Conservation (phyloP, 2,113 vertebrate genomes). For the Rhinolophus ferrumequinum region DNA sequence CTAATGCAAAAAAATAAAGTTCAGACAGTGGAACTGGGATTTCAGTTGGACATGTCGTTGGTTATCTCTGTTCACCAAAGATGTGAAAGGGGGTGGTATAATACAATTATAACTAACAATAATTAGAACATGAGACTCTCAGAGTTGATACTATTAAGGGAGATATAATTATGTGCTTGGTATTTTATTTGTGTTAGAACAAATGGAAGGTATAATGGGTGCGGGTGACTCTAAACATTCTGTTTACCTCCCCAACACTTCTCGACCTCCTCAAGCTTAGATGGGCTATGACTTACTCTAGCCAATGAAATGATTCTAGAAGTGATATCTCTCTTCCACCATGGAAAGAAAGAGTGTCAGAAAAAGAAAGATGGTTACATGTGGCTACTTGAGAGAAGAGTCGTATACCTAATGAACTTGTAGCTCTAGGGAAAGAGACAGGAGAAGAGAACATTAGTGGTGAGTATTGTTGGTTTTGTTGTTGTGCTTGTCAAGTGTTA, state of each 20-base stretch:
- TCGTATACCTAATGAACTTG: neutral
- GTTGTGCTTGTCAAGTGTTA: neutral
- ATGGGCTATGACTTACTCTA: neutral
- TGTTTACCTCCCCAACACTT: neutral
- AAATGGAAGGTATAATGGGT: neutral
- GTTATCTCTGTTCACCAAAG: neutral
- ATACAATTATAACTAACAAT: neutral
- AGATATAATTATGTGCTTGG: neutral
- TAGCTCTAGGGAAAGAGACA: neutral
- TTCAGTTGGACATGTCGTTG: neutral
- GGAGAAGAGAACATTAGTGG: neutral
- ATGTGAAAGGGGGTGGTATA: neutral
- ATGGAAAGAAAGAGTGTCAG: neutral
- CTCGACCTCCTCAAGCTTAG: neutral
- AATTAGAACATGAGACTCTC: neutral
- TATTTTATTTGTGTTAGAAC: conserved; percentile 10
- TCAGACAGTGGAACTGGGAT: neutral
- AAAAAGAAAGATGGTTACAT: neutral
- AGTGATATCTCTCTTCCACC: neutral
- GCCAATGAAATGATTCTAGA: neutral
- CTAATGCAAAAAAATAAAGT: neutral
- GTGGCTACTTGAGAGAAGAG: neutral
- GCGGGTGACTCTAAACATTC: neutral
- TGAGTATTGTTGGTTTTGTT: neutral
- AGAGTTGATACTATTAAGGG: neutral